Percentiles rank a stretch among this genome's conserved stretches.
These are phyloP conservation scores for Archivesica marissinica DNA, from an alignment of 1,140 invertebrate species.

Conservation along the genomic window DNA sequence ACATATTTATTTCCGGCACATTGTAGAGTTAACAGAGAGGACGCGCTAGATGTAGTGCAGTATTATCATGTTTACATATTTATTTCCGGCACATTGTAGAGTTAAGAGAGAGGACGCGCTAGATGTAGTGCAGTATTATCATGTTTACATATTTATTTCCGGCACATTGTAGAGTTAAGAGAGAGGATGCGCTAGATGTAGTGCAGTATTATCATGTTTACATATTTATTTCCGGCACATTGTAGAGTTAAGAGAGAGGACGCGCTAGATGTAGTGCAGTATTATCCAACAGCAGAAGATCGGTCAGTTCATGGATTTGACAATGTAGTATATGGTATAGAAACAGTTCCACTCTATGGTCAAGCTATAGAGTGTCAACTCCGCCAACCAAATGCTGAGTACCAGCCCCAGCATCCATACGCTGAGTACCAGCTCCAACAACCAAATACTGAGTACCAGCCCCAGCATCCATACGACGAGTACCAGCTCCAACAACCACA, in stretches of 20 bases:
- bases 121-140: too few relatives aligned
- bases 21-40: too few relatives aligned
- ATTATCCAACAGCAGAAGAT: conserved; percentile 21
- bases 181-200: too few relatives aligned
- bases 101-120: too few relatives aligned
- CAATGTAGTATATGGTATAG: conserved; percentile 38
- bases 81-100: too few relatives aligned
- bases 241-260: neutral
- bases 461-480: neutral
- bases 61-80: too few relatives aligned
- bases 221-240: too few relatives aligned
- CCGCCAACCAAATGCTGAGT: neutral
- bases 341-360: neutral
- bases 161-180: too few relatives aligned
- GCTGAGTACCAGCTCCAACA: neutral
- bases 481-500: neutral
- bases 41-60: too few relatives aligned
- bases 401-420: neutral
- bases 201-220: too few relatives aligned
- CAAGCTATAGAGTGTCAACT: conserved; percentile 8
- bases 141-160: too few relatives aligned
- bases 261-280: conserved; percentile 30
- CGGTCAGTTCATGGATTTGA: conserved; percentile 40
- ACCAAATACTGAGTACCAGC: conserved; percentile 16
- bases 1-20: too few relatives aligned